Evolutionary conservation across 2,113 vertebrate genomes (phyloP).

Genomic region (Sardina pilchardus): DNA sequence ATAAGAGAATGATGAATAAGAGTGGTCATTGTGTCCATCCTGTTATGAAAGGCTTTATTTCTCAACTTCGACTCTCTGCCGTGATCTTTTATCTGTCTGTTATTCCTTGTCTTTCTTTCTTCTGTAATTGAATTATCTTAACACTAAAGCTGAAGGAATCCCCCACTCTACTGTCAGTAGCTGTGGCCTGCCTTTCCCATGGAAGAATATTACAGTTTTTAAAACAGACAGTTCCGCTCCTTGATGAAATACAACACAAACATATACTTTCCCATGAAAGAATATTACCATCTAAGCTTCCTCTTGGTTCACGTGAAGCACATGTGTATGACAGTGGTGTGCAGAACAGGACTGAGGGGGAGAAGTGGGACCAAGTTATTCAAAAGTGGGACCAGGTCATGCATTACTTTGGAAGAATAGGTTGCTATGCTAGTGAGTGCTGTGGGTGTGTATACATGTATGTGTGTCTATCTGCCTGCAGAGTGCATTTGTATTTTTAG

Average conservation of each 20-base stretch:
- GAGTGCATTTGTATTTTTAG: not conserved
- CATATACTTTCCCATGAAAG: too few relatives aligned
- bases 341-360: not conserved
- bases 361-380: too few relatives aligned
- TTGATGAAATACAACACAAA: too few relatives aligned
- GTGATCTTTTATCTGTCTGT: not conserved
- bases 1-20: not conserved
- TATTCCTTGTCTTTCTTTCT: not conserved
- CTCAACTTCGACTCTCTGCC: not conserved
- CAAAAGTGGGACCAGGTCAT: not conserved
- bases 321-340: not conserved
- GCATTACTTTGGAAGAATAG: not conserved
- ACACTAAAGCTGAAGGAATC: not conserved
- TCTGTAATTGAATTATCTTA: not conserved
- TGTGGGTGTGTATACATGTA: not conserved
- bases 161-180: too few relatives aligned
- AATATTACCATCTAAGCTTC: too few relatives aligned
- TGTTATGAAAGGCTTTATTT: not conserved
- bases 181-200: too few relatives aligned
- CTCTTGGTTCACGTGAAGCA: too few relatives aligned
- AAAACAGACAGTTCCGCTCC: too few relatives aligned
- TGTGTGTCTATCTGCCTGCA: not conserved
- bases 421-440: not conserved
- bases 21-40: not conserved
- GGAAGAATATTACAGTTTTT: too few relatives aligned